Conservation (phyloP, 2,113 vertebrate species). For the Glareola pratincola region DNA sequence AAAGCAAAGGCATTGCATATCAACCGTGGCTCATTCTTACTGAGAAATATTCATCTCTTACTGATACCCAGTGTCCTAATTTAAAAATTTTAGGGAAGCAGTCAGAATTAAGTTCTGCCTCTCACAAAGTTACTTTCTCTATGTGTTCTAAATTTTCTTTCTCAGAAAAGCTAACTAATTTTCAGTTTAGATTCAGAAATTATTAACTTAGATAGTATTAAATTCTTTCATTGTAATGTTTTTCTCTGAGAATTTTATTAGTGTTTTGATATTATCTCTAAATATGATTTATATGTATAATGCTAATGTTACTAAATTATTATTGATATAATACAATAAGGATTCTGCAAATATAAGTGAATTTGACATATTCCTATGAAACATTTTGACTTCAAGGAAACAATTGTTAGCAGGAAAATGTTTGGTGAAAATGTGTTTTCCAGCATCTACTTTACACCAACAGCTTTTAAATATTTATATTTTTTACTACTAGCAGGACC, state of each 20-base stretch:
- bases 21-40: neutral
- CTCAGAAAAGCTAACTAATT: neutral
- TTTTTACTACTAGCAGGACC: neutral
- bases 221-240: neutral
- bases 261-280: neutral
- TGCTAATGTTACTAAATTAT: neutral
- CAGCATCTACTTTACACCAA: neutral
- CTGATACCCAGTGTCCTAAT: neutral
- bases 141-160: neutral
- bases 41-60: neutral
- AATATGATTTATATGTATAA: neutral
- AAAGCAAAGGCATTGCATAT: neutral
- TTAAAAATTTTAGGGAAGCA: neutral
- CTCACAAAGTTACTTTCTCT: neutral
- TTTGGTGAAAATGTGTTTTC: neutral
- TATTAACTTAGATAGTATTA: neutral
- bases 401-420: neutral
- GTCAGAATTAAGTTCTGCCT: neutral
- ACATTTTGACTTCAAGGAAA: neutral
- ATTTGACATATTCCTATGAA: neutral
- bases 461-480: neutral
- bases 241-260: neutral
- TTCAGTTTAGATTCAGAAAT: neutral
- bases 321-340: neutral
- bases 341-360: neutral